These are phyloP conservation scores for Trissolcus brochymenae DNA, from an alignment of 2,888 invertebrate genomes.

Conservation along the genomic window DNA sequence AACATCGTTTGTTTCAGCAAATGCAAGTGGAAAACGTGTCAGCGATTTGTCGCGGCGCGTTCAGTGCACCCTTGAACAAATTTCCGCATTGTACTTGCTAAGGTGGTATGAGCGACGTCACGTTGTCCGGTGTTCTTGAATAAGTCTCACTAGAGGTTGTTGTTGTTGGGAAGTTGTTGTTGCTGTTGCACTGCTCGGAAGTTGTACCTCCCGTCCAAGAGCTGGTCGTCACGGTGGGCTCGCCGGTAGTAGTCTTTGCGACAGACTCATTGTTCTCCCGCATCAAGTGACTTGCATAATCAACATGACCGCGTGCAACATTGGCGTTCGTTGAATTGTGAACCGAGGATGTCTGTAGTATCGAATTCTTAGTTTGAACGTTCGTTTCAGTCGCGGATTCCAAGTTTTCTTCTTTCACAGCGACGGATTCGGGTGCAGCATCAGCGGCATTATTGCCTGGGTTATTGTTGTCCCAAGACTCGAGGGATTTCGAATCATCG, in stretches of 20 bases:
- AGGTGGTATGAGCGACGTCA: conserved; percentile 73
- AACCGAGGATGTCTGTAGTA: conserved; percentile 34
- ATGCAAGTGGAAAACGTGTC: conserved; percentile 43
- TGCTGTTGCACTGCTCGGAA: conserved; percentile 58
- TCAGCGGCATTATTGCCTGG: conserved; percentile 21
- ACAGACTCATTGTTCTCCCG: conserved; percentile 46
- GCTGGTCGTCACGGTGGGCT: conserved; percentile 22
- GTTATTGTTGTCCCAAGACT: conserved; percentile 68
- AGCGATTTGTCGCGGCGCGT: not conserved
- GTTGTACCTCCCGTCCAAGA: conserved; percentile 49
- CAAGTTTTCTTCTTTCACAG: conserved; percentile 45
- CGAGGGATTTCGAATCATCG: conserved; percentile 68
- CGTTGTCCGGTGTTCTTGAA: conserved; percentile 70
- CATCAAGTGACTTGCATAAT: conserved; percentile 55
- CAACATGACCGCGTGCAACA: conserved; percentile 47
- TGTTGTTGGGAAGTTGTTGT: conserved; percentile 57
- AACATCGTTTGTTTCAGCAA: conserved; percentile 30
- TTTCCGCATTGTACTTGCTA: conserved; percentile 66
- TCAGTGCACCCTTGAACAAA: conserved; percentile 35
- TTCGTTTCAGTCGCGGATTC: conserved; percentile 53
- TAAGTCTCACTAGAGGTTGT: conserved; percentile 49
- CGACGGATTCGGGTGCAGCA: conserved; percentile 31
- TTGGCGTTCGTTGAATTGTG: conserved; percentile 42
- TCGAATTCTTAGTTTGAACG: conserved; percentile 38
- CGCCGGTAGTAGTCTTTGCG: conserved; percentile 23